A percentile compares a stretch with the other conserved stretches of the same genome.
These are phyloP conservation scores for Strigamia maritima DNA, from an alignment of 2,888 invertebrate species.

Conservation along the genomic window DNA sequence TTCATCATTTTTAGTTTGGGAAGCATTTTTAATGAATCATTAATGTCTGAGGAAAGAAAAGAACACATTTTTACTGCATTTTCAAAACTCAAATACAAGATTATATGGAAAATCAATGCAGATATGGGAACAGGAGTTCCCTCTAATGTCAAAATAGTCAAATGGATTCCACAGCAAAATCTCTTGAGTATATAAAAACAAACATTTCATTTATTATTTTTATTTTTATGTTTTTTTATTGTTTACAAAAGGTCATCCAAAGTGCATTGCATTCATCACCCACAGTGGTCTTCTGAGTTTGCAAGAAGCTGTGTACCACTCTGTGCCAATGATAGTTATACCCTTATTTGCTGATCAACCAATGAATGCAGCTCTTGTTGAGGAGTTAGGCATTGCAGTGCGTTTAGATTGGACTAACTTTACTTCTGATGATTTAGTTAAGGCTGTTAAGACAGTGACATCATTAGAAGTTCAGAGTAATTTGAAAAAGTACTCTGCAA, in stretches of 20 bases:
- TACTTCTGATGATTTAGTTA: neutral
- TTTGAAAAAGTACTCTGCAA: neutral
- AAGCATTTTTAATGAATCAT: neutral
- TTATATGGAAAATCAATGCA: constrained; percentile 39
- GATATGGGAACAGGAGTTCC: constrained; percentile 29
- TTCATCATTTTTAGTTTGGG: constrained; percentile 41
- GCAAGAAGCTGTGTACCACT: neutral
- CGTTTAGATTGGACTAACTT: neutral
- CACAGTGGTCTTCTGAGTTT: neutral
- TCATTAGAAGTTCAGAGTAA: neutral
- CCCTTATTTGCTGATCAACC: constrained; percentile 5
- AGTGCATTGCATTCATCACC: neutral
- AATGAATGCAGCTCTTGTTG: neutral
- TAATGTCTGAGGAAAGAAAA: constrained; percentile 31
- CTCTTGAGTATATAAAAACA: constrained; percentile 35
- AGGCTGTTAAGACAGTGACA: neutral
- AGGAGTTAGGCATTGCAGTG: neutral
- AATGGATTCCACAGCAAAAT: constrained; percentile 41
- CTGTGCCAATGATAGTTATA: neutral
- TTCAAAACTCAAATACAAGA: constrained; percentile 33
- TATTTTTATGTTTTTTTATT: neutral
- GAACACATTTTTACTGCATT: constrained; percentile 34
- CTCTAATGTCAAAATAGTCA: constrained; percentile 38
- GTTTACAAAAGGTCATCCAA: neutral
- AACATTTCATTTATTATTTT: too few relatives aligned